Evolutionary conservation across 2,113 vertebrate species (phyloP), one percentile per base, ranked within the genome.

Genomic region (Cyphomyrus plagiostoma): DNA sequence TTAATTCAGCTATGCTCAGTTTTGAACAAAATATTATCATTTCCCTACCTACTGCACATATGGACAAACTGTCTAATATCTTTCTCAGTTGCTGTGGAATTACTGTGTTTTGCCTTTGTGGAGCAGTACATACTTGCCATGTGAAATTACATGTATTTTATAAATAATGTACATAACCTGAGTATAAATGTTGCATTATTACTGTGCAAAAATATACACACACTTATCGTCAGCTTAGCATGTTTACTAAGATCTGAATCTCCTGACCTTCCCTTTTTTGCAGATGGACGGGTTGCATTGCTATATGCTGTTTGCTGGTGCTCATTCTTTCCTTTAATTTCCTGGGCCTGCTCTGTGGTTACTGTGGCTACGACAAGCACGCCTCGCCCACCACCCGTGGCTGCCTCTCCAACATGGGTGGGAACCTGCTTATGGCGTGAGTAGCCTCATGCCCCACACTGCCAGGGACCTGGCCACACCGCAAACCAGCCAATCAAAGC

Each of bases 361-460:
- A 93, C 2, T 97, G 95, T 26, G 98, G 98, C 84, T 97, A 96
- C 48, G 95, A 98, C 92, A 97, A 95, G 90, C 96, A 96, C 15
- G 94, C 97, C 87, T 96, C 97, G 35, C 98, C 98, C 1, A 99
- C 97, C 84, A 97, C 95, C 45, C 95, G 98, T 50, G 98, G 98
- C 92, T 99, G 97, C 10, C 77, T 99, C 21, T 99, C 98, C 0
- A 98, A 99, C 95, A 99, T 97, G 0, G 98, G 98, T 1, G 98
- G 98, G 90, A 96, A 97, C 94, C 97, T 99, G 66, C 97, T 99
- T 35, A 98, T 99, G 97, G 97, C 96, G 98, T 99, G 95, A 92
- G 98, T 95, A 10, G 11, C n/a, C 39, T 52, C 13, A 3, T n/a
- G 23, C 30, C 35, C 88, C 6, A 8, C 17, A 26, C 23, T 46